phyloP scores from a whole-genome alignment of 2,888 invertebrate species.

The Erebia epiphron region DNA sequence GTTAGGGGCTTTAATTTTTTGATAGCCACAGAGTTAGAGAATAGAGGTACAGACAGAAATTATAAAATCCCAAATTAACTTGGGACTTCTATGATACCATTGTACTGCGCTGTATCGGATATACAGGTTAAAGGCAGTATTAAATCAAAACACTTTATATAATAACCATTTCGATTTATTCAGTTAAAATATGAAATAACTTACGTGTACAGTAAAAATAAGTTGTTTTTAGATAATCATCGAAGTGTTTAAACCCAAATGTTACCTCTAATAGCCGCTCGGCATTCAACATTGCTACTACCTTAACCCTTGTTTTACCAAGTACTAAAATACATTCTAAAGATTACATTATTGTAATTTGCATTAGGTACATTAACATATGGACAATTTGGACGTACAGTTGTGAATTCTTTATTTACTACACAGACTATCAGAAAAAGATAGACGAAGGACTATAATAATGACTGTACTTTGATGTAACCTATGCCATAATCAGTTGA shows the following conservation, averaged over 20 bases:
- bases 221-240: slow-evolving; percentile 76
- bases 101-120: too few relatives aligned
- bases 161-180: slow-evolving; percentile 83
- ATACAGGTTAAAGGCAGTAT: neutral
- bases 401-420: slow-evolving; percentile 69
- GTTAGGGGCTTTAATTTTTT: too few relatives aligned
- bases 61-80: too few relatives aligned
- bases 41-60: too few relatives aligned
- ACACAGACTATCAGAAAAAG: slow-evolving; percentile 40
- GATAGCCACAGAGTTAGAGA: too few relatives aligned
- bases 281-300: slow-evolving; percentile 59
- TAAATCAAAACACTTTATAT: slow-evolving; percentile 57
- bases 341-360: slow-evolving; percentile 81
- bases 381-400: slow-evolving; percentile 84
- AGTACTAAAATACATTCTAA: slow-evolving; percentile 76
- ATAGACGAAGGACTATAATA: neutral
- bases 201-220: slow-evolving; percentile 82
- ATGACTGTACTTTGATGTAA: neutral
- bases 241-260: slow-evolving; percentile 62
- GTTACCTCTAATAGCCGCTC: slow-evolving; percentile 64
- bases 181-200: slow-evolving; percentile 83
- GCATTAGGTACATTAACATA: slow-evolving; percentile 81
- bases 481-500: neutral
- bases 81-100: too few relatives aligned
- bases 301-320: slow-evolving; percentile 65